Evolutionary conservation across 1,140 invertebrate species (phyloP), one percentile per base, ranked within the genome.

Genomic region (Reticulitermes speratus): DNA sequence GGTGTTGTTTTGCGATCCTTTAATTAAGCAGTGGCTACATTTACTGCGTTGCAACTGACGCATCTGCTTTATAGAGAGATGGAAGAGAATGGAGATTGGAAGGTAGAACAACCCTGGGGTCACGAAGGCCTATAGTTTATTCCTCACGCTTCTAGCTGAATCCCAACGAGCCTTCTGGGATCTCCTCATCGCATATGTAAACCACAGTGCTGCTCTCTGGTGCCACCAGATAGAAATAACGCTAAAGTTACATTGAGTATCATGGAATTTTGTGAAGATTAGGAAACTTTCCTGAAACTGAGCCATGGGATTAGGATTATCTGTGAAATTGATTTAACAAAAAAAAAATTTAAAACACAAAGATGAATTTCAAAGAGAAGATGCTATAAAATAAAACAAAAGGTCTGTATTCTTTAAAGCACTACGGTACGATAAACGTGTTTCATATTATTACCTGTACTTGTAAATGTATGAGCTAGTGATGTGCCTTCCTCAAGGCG

Each of bases 321-420:
- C n/a, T 75, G 25, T 11, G 65, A 75, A 75, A 75, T 75, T 75
- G 65, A 75, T 75, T 75, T 75, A 75, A 75, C n/a, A n/a, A 75
- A 75, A 75, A 75, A 75, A 75, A 8, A n/a, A n/a, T 12, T n/a
- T 30, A n/a, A 75, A 30, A 3, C 25, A 25, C 9, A 8, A 25
- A 30, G 25, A 30, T 3, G 65, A 75, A 75, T 75, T 30, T 75
- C 25, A 75, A 75, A 75, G n/a, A 65, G 59, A 23, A 19, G 8
- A 65, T 5, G 59, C 19, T 2, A 59, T 59, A 59, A 59, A 59
- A 59, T 38, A 6, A 59, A 23, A 59, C 14, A 59, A 2, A 59
- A 59, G 55, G 14, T 59, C 55, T 1, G 55, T 59, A 19, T 1
- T 23, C 7, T 59, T 59, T 59, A 14, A 59, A 59, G 14, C 55